These are phyloP conservation scores for Synergus laeviventris DNA, from an alignment of 2,888 invertebrate species.

Conservation along the genomic window DNA sequence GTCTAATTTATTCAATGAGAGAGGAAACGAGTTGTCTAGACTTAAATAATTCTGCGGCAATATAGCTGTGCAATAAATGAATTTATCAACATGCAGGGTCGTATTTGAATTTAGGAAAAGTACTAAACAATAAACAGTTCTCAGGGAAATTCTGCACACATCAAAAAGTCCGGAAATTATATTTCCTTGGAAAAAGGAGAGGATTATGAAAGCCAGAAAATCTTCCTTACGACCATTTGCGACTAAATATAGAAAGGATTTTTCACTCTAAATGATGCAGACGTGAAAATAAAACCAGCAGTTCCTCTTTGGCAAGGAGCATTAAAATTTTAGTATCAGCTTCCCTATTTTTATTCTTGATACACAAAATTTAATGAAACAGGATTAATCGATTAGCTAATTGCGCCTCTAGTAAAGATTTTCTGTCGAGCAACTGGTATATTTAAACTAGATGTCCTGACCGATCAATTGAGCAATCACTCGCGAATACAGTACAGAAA, in stretches of 20 bases:
- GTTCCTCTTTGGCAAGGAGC: background rate
- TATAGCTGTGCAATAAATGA: constrained; percentile 12
- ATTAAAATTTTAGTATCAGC: constrained; percentile 24
- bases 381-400: background rate
- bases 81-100: background rate
- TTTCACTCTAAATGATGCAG: too few species aligned
- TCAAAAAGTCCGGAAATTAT: background rate
- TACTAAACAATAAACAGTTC: constrained; percentile 46
- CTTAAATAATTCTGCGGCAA: constrained; percentile 15
- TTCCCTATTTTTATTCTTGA: constrained; percentile 10
- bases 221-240: background rate
- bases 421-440: background rate
- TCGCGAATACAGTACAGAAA: background rate
- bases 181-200: background rate
- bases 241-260: too few species aligned
- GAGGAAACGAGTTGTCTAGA: constrained; percentile 37
- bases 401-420: background rate
- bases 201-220: background rate
- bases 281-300: background rate
- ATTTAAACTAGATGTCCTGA: constrained; percentile 6
- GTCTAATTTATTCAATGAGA: constrained; percentile 38
- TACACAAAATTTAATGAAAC: background rate
- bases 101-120: constrained; percentile 41
- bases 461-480: background rate
- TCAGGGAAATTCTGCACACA: background rate